Percentiles rank a stretch among this genome's conserved stretches.
Conservation (phyloP, 1,140 invertebrate genomes). For the Drosophila melanica region DNA sequence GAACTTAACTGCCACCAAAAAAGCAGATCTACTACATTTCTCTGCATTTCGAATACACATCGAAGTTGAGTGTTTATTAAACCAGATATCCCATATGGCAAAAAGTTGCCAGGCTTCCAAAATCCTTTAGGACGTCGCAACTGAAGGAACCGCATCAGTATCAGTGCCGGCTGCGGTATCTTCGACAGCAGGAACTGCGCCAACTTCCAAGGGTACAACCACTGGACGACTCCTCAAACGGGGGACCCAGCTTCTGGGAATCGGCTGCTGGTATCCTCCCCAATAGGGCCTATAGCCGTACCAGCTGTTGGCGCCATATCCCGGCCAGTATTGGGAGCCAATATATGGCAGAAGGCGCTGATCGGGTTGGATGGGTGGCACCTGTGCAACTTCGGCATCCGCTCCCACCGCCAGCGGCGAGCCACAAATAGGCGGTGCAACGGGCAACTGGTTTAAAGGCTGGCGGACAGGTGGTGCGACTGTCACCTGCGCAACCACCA, state of each 20-base stretch:
- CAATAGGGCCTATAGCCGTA: constrained; percentile 14
- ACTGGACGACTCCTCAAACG: constrained; percentile 10
- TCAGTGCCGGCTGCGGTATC: background rate
- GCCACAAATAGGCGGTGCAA: background rate
- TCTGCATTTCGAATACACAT: background rate
- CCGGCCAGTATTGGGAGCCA: constrained; percentile 15
- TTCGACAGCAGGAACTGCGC: background rate
- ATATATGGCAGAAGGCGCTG: constrained; percentile 4
- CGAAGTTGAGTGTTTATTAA: constrained; percentile 31
- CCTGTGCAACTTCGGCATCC: background rate
- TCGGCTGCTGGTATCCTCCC: constrained; percentile 15
- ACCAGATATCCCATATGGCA: constrained; percentile 19
- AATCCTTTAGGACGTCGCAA: background rate
- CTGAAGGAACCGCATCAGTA: background rate
- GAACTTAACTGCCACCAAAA: background rate
- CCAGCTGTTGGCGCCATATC: constrained; percentile 11
- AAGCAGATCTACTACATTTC: background rate
- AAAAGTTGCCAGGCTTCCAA: background rate
- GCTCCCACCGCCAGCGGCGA: background rate
- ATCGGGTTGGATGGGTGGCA: background rate
- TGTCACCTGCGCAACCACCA: constrained; percentile 6
- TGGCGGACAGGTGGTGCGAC: background rate
- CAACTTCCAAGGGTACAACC: background rate
- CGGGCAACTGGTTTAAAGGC: background rate
- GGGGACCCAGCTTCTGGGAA: background rate